Evolutionary conservation across 2,888 invertebrate species (phyloP).

Genomic region (Campaea margaritaria): DNA sequence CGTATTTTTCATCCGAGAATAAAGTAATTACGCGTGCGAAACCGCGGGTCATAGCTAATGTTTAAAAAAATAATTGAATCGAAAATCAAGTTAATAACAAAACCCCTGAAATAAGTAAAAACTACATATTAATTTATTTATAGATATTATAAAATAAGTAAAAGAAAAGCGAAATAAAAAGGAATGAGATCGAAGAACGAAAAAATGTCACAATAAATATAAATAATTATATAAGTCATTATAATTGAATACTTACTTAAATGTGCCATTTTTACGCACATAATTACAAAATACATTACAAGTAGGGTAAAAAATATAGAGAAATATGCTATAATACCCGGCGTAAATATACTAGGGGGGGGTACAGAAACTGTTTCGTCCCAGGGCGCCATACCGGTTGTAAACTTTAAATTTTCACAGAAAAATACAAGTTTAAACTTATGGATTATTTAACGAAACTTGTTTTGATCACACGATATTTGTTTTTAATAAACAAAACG

Average conservation of each 20-base stretch:
- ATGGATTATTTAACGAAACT: not conserved
- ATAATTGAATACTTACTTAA: constrained; percentile 51
- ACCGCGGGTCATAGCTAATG: no score
- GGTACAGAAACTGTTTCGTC: constrained; percentile 3
- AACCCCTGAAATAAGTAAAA: no score
- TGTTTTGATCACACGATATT: constrained; percentile 38
- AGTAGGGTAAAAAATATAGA: constrained; percentile 53
- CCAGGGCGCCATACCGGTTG: constrained; percentile 23
- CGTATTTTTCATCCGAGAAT: no score
- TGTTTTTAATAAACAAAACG: constrained; percentile 40
- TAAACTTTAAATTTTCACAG: constrained; percentile 16
- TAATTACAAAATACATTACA: constrained; percentile 61
- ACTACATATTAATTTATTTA: no score
- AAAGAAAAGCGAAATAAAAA: no score
- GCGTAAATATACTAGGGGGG: constrained; percentile 13
- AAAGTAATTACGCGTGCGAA: no score
- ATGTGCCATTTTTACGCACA: constrained; percentile 61
- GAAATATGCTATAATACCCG: constrained; percentile 42
- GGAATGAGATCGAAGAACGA: no score
- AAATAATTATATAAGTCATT: no score
- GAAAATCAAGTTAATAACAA: no score
- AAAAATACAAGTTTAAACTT: constrained; percentile 11
- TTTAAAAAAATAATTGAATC: no score
- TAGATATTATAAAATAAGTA: no score
- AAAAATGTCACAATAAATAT: no score